A percentile compares a stretch with the other conserved stretches of the same genome.
Conservation (phyloP, 1,140 invertebrate species). For the Drosophila parabipectinata region DNA sequence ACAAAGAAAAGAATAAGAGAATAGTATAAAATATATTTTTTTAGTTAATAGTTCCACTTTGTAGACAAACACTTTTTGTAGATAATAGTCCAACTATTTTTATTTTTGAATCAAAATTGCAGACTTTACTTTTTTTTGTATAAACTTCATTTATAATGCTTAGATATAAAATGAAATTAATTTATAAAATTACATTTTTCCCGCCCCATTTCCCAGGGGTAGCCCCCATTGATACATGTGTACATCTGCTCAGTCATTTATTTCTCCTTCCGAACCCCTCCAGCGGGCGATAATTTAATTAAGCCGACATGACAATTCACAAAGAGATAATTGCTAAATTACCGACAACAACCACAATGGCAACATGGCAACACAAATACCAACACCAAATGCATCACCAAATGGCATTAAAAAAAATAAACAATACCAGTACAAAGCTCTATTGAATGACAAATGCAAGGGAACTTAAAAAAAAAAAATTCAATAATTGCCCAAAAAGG, state of each 20-base stretch:
- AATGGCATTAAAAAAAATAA: background rate
- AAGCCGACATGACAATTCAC: slow-evolving; percentile 55
- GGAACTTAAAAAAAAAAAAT: slow-evolving; percentile 38
- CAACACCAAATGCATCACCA: background rate
- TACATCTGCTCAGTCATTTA: slow-evolving; percentile 17
- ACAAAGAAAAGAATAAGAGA: no score
- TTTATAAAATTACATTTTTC: background rate
- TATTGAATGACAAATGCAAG: slow-evolving; percentile 44
- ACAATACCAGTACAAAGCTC: background rate
- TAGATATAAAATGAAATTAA: background rate
- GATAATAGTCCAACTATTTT: no score
- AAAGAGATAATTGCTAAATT: slow-evolving; percentile 62
- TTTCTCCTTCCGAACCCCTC: slow-evolving; percentile 15
- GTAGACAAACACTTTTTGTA: no score
- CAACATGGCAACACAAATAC: slow-evolving; percentile 3
- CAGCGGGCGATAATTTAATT: slow-evolving; percentile 62
- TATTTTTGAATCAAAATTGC: no score
- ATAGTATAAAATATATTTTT: no score
- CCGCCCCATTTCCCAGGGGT: background rate
- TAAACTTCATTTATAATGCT: background rate
- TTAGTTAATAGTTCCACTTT: no score
- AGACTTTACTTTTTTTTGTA: no score
- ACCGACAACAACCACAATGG: slow-evolving; percentile 31
- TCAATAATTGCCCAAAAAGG: slow-evolving; percentile 50
- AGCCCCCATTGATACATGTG: background rate